These are phyloP conservation scores for Drosophila orena DNA, from an alignment of 1,140 invertebrate genomes.

Conservation along the genomic window DNA sequence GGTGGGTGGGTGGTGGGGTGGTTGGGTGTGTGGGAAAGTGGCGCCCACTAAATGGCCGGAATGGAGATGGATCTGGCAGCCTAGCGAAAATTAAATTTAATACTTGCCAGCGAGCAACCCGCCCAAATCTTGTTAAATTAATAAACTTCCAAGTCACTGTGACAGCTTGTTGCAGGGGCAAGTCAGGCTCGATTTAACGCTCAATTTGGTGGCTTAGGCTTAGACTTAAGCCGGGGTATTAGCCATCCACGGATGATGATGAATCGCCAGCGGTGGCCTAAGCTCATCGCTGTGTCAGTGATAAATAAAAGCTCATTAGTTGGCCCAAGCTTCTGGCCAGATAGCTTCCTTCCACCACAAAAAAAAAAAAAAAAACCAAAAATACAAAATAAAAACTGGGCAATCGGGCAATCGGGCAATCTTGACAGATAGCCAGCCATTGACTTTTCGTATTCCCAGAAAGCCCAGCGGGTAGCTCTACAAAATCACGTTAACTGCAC, in stretches of 20 bases:
- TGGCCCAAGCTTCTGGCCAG: slow-evolving; percentile 22
- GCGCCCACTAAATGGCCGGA: not conserved
- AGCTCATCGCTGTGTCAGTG: slow-evolving; percentile 61
- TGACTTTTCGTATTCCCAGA: slow-evolving; percentile 41
- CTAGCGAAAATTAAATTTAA: slow-evolving; percentile 70
- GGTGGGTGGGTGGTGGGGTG: too few relatives aligned
- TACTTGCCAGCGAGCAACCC: slow-evolving; percentile 27
- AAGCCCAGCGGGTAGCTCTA: slow-evolving; percentile 27
- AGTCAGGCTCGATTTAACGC: slow-evolving; percentile 71
- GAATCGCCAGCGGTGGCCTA: slow-evolving; percentile 49
- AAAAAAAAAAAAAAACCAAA: not conserved
- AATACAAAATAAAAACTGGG: not conserved
- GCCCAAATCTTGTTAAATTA: slow-evolving; percentile 73
- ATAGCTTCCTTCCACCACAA: slow-evolving; percentile 15
- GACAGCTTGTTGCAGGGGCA: slow-evolving; percentile 42
- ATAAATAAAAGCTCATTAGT: slow-evolving; percentile 79
- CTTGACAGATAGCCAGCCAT: slow-evolving; percentile 61
- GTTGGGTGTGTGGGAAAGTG: not conserved
- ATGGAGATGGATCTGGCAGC: slow-evolving; percentile 19
- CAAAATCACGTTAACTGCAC: slow-evolving; percentile 31
- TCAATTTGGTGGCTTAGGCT: slow-evolving; percentile 57
- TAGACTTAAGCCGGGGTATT: slow-evolving; percentile 9
- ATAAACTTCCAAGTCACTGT: slow-evolving; percentile 68
- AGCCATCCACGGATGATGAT: slow-evolving; percentile 53
- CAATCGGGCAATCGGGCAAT: slow-evolving; percentile 32